Evolutionary conservation across 2,888 invertebrate species (phyloP), one percentile per base, ranked within the genome.

Genomic region (Agonopterix subpropinquella): DNA sequence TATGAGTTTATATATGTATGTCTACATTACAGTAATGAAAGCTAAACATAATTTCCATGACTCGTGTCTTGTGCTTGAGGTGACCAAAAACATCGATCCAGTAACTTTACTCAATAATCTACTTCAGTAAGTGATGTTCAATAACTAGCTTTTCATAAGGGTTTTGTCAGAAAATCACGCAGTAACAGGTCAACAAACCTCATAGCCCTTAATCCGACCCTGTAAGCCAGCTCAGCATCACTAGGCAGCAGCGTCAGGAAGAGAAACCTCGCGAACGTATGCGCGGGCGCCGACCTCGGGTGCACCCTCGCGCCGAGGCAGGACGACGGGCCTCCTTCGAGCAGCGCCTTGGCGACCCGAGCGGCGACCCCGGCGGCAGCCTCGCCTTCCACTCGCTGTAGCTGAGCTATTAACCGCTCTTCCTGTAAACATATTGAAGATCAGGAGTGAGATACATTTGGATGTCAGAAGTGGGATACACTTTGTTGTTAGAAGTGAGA

Each of bases 281-380:
- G 95, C 90, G 95, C 95, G 11, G 96, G 95, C 58, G 94, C 93
- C 41, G 94, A 94, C 61, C 95, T 93, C 0, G 95, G 92, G 73
- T 95, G 95, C 56, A 95, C 93, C n/a, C 77, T 70, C 11, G 88
- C 78, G 18, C 94, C 94, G 15, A 95, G 89, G 39, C 94, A 95
- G 57, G 94, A 94, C 8, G 92, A 92, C 0, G 95, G 94, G 0
- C 95, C 95, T 43, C 94, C 94, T 66, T 93, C 93, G 15, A 95
- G 81, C 52, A 95, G 81, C 48, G 94, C 91, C 18, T 89, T 83
- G 4, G 94, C 92, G 64, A 92, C 94, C 44, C 92, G 84, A 44
- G 91, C 88, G 61, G 94, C 84, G 13, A 95, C 94, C 1, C 91
- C 91, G 46, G 93, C 83, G 48, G 92, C 91, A 48, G 92, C 90